phyloP scores from a whole-genome alignment of 2,113 vertebrate genomes.

The Verasper variegatus region DNA sequence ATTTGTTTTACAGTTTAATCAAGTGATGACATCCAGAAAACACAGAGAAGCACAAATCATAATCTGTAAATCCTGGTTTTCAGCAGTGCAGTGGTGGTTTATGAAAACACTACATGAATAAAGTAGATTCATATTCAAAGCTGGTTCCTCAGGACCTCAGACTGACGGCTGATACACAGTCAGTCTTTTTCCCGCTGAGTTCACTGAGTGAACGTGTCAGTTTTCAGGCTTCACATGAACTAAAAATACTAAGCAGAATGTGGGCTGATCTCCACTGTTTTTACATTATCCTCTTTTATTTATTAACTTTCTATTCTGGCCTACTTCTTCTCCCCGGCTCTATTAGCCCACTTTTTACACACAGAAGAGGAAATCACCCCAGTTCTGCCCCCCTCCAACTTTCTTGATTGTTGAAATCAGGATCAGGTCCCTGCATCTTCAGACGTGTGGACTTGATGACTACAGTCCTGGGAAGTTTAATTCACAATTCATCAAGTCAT shows the following conservation, averaged over 20 bases:
- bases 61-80: neutral
- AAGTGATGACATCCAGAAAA: constrained; percentile 5
- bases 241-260: constrained; percentile 52
- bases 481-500: too few species aligned
- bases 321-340: constrained; percentile 54
- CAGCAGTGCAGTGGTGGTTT: too few species aligned
- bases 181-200: too few species aligned
- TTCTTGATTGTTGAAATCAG: too few species aligned
- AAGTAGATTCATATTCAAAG: too few species aligned
- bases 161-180: too few species aligned
- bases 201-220: too few species aligned
- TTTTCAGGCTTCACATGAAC: constrained; percentile 8
- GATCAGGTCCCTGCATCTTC: too few species aligned
- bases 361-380: constrained; percentile 27
- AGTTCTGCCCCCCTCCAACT: neutral
- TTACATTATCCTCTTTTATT: constrained; percentile 59
- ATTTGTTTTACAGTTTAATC: neutral
- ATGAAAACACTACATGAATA: too few species aligned
- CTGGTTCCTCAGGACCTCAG: too few species aligned
- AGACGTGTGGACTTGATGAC: too few species aligned
- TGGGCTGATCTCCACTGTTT: constrained; percentile 53
- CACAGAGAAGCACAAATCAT: neutral
- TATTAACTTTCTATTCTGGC: constrained; percentile 58
- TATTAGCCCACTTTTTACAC: constrained; percentile 54
- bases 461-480: too few species aligned